These are phyloP conservation scores for Acleris laterana DNA, from an alignment of 2,888 invertebrate species.

Conservation along the genomic window DNA sequence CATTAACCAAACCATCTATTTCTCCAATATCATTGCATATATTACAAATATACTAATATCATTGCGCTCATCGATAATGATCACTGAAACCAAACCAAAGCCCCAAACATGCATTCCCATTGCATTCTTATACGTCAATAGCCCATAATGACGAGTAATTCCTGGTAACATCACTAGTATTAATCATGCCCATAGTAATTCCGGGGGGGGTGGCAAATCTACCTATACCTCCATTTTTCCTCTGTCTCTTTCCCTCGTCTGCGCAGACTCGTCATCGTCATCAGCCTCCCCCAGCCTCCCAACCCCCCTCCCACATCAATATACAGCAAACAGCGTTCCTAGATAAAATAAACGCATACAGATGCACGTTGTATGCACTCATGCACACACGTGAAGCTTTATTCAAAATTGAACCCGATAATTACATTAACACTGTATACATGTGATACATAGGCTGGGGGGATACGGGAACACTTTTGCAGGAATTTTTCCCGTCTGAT, in stretches of 20 bases:
- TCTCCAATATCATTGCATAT: too few species aligned
- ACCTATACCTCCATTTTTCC: slow-evolving; percentile 38
- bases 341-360: slow-evolving; percentile 73
- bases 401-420: slow-evolving; percentile 77
- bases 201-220: slow-evolving; percentile 41
- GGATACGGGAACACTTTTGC: slow-evolving; percentile 12
- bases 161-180: slow-evolving; percentile 60
- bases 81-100: too few species aligned
- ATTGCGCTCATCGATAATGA: not conserved
- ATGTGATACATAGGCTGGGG: slow-evolving; percentile 41
- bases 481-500: slow-evolving; percentile 24
- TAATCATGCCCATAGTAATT: slow-evolving; percentile 50
- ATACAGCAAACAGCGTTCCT: slow-evolving; percentile 67
- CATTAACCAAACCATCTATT: too few species aligned
- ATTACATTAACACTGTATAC: slow-evolving; percentile 71
- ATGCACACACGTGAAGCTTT: slow-evolving; percentile 54
- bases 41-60: too few species aligned
- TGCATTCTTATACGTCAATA: slow-evolving; percentile 43
- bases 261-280: slow-evolving; percentile 78
- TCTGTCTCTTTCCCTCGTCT: slow-evolving; percentile 63
- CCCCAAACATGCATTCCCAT: not conserved
- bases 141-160: slow-evolving; percentile 53
- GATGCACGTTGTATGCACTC: slow-evolving; percentile 38
- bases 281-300: slow-evolving; percentile 63
- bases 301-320: slow-evolving; percentile 64